Conservation (phyloP, 2,797 vertebrate genomes). For the Ispidina picta region DNA sequence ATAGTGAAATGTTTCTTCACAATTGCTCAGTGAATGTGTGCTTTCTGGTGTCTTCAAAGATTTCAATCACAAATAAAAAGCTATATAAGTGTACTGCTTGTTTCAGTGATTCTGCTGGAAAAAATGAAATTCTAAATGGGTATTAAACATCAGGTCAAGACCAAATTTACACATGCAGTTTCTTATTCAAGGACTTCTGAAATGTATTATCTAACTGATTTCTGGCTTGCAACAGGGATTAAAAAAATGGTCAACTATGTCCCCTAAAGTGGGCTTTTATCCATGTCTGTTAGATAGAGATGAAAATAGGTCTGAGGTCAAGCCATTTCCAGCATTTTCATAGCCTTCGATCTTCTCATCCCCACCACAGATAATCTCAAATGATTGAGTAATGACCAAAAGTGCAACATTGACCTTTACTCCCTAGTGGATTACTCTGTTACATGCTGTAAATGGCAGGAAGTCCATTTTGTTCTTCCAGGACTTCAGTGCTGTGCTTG, state of each 20-base stretch:
- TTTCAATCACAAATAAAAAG: background rate
- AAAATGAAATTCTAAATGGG: background rate
- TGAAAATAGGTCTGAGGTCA: conserved; percentile 80
- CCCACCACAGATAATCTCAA: conserved; percentile 77
- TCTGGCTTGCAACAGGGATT: conserved; percentile 56
- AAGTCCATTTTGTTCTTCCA: conserved; percentile 75
- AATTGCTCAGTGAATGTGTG: background rate
- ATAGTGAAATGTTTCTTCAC: background rate
- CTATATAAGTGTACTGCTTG: background rate
- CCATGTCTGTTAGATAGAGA: conserved; percentile 74
- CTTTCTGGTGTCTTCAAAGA: conserved; percentile 23
- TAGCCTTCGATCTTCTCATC: conserved; percentile 79
- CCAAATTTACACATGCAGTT: background rate
- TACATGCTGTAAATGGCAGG: conserved; percentile 79
- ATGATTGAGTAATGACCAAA: conserved; percentile 82
- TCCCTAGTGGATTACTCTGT: conserved; percentile 78
- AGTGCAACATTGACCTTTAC: conserved; percentile 81
- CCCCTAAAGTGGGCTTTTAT: conserved; percentile 62
- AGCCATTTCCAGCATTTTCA: conserved; percentile 78
- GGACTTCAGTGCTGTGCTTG: conserved; percentile 58
- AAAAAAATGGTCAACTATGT: conserved; percentile 42
- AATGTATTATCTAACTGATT: conserved; percentile 67
- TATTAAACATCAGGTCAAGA: conserved; percentile 7
- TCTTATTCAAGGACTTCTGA: conserved; percentile 15
- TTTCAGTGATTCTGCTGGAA: background rate